These are phyloP conservation scores for Chlorops oryzae DNA, from an alignment of 1,140 invertebrate genomes.

Conservation along the genomic window DNA sequence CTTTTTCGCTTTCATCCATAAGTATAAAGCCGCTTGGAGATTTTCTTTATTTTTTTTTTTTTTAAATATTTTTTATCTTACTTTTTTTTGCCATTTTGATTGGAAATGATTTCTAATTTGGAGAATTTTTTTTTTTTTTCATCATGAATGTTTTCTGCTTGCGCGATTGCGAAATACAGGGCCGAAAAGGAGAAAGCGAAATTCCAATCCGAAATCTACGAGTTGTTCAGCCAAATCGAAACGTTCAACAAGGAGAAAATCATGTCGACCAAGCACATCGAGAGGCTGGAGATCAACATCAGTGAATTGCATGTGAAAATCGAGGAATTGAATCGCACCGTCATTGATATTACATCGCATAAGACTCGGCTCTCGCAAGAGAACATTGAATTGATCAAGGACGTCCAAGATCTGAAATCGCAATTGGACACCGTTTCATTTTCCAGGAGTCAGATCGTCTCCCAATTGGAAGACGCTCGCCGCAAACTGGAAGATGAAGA, in stretches of 20 bases:
- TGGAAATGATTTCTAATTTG: no score
- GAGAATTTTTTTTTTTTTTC: no score
- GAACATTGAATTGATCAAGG: slow-evolving; percentile 89
- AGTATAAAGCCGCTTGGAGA: no score
- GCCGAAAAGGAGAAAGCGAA: slow-evolving; percentile 93
- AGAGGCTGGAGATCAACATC: slow-evolving; percentile 83
- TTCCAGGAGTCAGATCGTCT: slow-evolving; percentile 77
- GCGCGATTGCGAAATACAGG: slow-evolving; percentile 57
- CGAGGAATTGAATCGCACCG: slow-evolving; percentile 89
- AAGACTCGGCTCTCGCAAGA: slow-evolving; percentile 83
- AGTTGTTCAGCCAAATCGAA: slow-evolving; percentile 89
- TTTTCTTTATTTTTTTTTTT: no score
- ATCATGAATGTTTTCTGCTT: no score
- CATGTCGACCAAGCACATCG: slow-evolving; percentile 76
- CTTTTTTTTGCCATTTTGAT: no score
- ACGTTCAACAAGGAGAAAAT: slow-evolving; percentile 86
- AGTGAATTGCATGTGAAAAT: slow-evolving; percentile 88
- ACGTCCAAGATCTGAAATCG: slow-evolving; percentile 89
- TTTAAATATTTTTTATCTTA: no score
- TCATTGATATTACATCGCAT: slow-evolving; percentile 88
- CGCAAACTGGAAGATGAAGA: slow-evolving; percentile 93
- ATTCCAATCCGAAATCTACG: slow-evolving; percentile 94
- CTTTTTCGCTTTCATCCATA: no score
- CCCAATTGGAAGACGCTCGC: slow-evolving; percentile 88
- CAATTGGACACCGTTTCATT: slow-evolving; percentile 87